A percentile compares a stretch with the other conserved stretches of the same genome.
Evolutionary conservation across 2,113 vertebrate species (phyloP).

Genomic region (Litocranius walleri): DNA sequence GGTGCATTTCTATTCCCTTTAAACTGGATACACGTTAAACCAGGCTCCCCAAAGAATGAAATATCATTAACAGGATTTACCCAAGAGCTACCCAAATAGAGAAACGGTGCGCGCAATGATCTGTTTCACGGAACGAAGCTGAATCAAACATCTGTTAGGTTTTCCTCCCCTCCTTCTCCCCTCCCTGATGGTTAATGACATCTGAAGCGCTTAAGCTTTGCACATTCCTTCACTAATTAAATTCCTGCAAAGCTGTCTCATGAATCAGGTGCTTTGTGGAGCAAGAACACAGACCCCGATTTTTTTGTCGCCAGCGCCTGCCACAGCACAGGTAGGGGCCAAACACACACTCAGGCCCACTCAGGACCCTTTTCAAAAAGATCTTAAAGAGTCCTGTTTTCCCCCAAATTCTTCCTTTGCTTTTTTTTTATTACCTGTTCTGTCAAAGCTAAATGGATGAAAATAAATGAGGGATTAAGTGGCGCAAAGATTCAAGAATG

Average conservation of each 20-base stretch:
- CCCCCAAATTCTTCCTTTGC: background rate
- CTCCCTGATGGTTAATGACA: conserved; percentile 53
- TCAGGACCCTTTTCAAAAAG: background rate
- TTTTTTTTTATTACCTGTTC: conserved; percentile 17
- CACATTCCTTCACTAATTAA: conserved; percentile 71
- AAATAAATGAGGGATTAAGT: background rate
- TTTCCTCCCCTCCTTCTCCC: background rate
- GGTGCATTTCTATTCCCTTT: background rate
- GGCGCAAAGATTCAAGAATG: background rate
- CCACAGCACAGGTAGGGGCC: background rate
- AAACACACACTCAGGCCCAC: background rate
- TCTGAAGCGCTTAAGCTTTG: conserved; percentile 32
- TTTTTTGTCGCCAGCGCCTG: conserved; percentile 17
- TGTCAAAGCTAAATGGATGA: background rate
- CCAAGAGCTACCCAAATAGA: conserved; percentile 54
- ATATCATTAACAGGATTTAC: conserved; percentile 67
- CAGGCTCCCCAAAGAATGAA: conserved; percentile 53
- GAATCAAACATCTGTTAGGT: conserved; percentile 59
- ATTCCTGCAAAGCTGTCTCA: conserved; percentile 65
- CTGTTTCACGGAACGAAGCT: conserved; percentile 38
- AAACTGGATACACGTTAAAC: conserved; percentile 38
- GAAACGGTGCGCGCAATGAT: conserved; percentile 7
- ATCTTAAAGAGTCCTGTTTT: background rate
- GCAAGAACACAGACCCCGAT: conserved; percentile 38
- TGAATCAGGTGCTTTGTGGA: conserved; percentile 68